Percentiles rank a stretch among this genome's conserved stretches.
Conservation (phyloP, 2,797 vertebrate genomes). For the Coregonus suidteri region DNA sequence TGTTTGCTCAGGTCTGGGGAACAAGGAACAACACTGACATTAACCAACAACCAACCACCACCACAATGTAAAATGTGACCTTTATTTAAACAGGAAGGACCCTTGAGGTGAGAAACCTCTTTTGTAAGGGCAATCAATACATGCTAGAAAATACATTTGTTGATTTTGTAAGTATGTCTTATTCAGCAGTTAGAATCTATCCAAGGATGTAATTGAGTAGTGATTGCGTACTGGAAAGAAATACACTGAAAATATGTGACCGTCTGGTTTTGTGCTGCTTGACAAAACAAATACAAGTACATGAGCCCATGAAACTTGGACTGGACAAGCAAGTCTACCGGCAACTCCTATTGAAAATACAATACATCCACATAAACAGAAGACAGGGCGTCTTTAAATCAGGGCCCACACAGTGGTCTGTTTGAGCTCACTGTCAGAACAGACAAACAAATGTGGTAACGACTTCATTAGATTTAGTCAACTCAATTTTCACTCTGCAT, state of each 20-base stretch:
- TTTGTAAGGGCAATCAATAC: not conserved
- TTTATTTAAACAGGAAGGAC: not conserved
- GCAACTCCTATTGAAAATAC: not conserved
- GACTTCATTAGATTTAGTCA: not conserved
- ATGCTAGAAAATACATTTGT: not conserved
- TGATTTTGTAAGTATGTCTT: not conserved
- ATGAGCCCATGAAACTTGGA: conserved; percentile 29
- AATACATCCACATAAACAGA: not conserved
- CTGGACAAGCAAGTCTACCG: not conserved
- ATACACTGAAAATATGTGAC: conserved; percentile 17
- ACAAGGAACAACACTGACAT: conserved; percentile 28
- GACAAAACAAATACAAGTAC: conserved; percentile 38
- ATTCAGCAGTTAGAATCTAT: not conserved
- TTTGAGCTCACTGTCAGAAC: not conserved
- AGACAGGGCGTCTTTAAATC: not conserved
- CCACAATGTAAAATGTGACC: not conserved
- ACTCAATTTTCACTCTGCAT: not conserved
- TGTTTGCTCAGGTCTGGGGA: conserved; percentile 89
- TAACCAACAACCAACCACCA: conserved; percentile 18
- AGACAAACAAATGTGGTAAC: conserved; percentile 29
- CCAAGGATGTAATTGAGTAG: conserved; percentile 8
- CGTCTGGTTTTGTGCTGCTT: conserved; percentile 44
- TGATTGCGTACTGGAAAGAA: not conserved
- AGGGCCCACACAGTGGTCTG: conserved; percentile 7
- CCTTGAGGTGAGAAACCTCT: not conserved